Conservation (phyloP, 2,797 vertebrate species). For the Lates japonicus region DNA sequence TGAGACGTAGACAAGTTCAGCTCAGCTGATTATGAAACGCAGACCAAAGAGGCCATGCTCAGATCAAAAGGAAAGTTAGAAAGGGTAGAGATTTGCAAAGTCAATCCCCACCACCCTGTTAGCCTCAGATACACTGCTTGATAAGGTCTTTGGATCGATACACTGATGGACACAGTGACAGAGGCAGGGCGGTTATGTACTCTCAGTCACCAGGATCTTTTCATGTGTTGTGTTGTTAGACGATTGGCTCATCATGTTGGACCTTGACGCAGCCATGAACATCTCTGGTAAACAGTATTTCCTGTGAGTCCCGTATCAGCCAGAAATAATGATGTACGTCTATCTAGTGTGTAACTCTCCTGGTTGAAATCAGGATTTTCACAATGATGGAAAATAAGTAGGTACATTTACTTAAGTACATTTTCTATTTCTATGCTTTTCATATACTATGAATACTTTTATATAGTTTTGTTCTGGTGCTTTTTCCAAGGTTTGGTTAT, state of each 20-base stretch:
- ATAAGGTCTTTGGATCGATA: slow-evolving; percentile 79
- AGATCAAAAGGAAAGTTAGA: slow-evolving; percentile 71
- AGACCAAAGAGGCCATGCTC: slow-evolving; percentile 48
- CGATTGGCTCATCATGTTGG: slow-evolving; percentile 13
- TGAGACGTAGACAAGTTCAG: slow-evolving; percentile 31
- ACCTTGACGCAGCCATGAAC: slow-evolving; percentile 28
- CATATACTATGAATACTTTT: neutral
- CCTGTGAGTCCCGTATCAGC: neutral
- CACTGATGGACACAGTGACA: slow-evolving; percentile 69
- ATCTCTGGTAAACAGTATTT: slow-evolving; percentile 8
- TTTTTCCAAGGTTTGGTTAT: neutral
- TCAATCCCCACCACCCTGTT: slow-evolving; percentile 73
- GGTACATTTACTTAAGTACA: neutral
- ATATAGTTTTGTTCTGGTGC: neutral
- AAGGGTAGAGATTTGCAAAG: slow-evolving; percentile 74
- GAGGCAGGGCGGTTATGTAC: slow-evolving; percentile 47
- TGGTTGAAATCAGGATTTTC: neutral
- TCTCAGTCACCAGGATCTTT: slow-evolving; percentile 42
- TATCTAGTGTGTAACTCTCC: neutral
- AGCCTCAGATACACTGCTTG: slow-evolving; percentile 72
- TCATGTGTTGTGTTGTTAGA: slow-evolving; percentile 39
- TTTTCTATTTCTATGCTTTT: neutral
- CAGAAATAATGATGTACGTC: slow-evolving; percentile 1
- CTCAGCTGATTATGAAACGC: slow-evolving; percentile 50
- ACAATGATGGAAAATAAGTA: neutral